Evolutionary conservation across 2,113 vertebrate genomes (phyloP), one percentile per base, ranked within the genome.

Genomic region (Rhombomys opimus): DNA sequence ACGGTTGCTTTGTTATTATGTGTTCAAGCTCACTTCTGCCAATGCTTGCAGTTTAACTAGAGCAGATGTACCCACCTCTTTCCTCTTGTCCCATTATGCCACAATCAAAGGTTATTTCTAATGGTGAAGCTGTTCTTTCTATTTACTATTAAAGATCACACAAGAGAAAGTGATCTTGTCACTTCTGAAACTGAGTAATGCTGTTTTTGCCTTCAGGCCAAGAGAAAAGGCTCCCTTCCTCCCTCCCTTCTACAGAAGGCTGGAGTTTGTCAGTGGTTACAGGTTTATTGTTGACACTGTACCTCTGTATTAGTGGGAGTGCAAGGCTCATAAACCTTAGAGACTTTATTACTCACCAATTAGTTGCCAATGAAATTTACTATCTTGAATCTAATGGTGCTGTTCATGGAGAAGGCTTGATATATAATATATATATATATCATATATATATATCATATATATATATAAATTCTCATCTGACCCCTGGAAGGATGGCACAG

Each of bases 261-360:
- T 50, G 0, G 3, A 85, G 50, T 87, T 87, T 61, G 0, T 96
- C 91, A 95, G 95, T 32, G 5, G 46, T 75, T 87, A 81, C 50
- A 38, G 1, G 89, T 87, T 95, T n/a, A 15, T 46, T 92, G 85
- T 76, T 95, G 96, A 89, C 50, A 4, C 41, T 72, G 84, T 95
- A 35, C 94, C 94, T 97, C 77, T 97, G 86, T 70, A 23, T 93
- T 94, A 78, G 73, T 85, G 81, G 70, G 88, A 54, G 90, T 46
- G 23, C 76, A 96, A 95, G 95, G 94, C 68, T 96, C 90, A 93
- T 96, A 94, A 96, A 89, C 91, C 94, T 95, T 1, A 12, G 77
- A 57, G 92, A 91, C 91, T 84, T 96, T 84, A 84, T 98, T 97
- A 93, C 67, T 98, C 54, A 23, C 90, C 96, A 96, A 0, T 97